Conservation (phyloP, 2,797 vertebrate species). For the Crenuchus spilurus region DNA sequence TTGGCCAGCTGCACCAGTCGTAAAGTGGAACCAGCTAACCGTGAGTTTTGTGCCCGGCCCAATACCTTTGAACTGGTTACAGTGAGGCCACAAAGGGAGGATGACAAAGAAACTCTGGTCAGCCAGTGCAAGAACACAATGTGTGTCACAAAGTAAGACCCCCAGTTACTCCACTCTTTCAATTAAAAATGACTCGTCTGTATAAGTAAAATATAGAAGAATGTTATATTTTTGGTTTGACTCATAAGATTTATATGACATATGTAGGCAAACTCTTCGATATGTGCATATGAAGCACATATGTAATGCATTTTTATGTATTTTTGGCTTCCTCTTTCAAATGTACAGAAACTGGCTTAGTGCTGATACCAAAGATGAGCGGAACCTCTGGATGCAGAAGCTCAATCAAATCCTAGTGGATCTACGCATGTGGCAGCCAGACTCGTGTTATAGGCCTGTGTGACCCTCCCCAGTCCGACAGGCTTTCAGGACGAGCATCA, state of each 20-base stretch:
- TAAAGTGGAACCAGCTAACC: conserved; percentile 88
- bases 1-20: conserved; percentile 90
- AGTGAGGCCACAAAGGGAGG: conserved; percentile 88
- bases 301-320: too few species aligned
- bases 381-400: conserved; percentile 96
- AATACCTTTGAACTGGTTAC: conserved; percentile 95
- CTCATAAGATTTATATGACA: too few species aligned
- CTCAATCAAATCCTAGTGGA: conserved; percentile 94
- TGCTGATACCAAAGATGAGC: conserved; percentile 95
- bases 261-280: too few species aligned
- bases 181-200: too few species aligned
- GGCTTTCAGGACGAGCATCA: conserved; percentile 22
- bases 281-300: too few species aligned
- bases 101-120: conserved; percentile 93
- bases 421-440: conserved; percentile 95
- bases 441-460: conserved; percentile 84
- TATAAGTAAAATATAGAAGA: too few species aligned
- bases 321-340: background rate
- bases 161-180: background rate
- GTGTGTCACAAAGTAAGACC: conserved; percentile 94
- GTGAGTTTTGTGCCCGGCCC: conserved; percentile 94
- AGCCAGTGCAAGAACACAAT: conserved; percentile 91
- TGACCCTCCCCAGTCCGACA: conserved; percentile 55
- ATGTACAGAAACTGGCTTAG: conserved; percentile 93
- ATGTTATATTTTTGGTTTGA: too few species aligned